A percentile compares a stretch with the other conserved stretches of the same genome.
These are phyloP conservation scores for Trididemnum clinides DNA, from an alignment of 23 tunicate species.

Conservation along the genomic window DNA sequence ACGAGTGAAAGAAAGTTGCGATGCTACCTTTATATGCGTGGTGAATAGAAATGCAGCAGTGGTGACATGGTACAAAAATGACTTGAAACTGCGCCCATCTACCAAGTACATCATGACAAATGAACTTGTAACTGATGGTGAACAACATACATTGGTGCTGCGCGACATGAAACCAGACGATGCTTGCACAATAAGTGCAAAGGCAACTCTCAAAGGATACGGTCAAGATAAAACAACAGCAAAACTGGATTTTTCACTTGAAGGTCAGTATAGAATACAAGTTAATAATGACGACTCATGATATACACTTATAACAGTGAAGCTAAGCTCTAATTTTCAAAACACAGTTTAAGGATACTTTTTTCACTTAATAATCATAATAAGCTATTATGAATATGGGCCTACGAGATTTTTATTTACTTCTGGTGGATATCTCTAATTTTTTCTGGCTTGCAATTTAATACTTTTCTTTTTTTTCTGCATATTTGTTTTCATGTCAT, in stretches of 20 bases:
- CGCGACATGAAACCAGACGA: conserved; percentile 73
- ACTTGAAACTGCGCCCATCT: conserved; percentile 61
- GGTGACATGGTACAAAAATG: conserved; percentile 86
- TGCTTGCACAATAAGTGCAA: conserved; percentile 65
- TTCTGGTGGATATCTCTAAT: no score
- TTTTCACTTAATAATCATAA: no score
- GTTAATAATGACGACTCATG: no score
- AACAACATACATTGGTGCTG: conserved; percentile 42
- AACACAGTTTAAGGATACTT: no score
- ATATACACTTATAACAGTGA: no score
- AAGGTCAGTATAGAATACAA: conserved; percentile 52
- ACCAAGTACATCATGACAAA: conserved; percentile 60
- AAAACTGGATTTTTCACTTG: conserved; percentile 66
- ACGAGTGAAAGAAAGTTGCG: conserved; percentile 40
- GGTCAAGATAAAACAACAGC: conserved; percentile 53
- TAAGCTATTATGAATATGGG: no score
- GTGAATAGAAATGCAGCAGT: conserved; percentile 46
- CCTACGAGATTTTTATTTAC: no score
- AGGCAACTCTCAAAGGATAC: conserved; percentile 43
- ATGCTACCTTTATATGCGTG: conserved; percentile 59
- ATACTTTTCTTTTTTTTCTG: no score
- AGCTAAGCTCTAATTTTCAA: no score
- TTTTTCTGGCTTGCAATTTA: no score
- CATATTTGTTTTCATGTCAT: no score
- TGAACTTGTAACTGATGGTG: conserved; percentile 19